Conservation (phyloP, 2,113 vertebrate species). For the Ifrita kowaldi region DNA sequence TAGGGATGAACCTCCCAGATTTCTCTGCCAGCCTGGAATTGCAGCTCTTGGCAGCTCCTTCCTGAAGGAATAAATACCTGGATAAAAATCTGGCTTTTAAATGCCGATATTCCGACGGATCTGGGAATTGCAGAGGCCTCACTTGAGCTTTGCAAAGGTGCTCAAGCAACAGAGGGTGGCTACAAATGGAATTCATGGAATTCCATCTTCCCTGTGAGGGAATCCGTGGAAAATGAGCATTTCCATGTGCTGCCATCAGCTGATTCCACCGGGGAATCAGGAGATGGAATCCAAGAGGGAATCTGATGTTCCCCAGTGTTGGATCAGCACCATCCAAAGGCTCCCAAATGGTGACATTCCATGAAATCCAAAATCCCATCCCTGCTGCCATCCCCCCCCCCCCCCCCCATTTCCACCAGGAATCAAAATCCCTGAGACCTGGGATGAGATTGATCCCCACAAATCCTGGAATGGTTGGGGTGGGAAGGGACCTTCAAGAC, state of each 20-base stretch:
- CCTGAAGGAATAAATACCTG: background rate
- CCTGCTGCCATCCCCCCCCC: accelerated
- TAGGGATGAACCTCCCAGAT: background rate
- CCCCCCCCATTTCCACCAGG: accelerated
- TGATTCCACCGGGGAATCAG: accelerated
- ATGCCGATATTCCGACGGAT: background rate
- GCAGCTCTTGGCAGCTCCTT: background rate
- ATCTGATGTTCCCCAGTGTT: accelerated
- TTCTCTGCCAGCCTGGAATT: background rate
- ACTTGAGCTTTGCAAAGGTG: background rate
- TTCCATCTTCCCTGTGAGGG: background rate
- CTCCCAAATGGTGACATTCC: accelerated
- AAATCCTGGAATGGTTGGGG: background rate
- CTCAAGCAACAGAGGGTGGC: background rate
- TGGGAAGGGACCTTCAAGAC: background rate
- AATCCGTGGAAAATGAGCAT: background rate
- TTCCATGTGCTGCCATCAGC: accelerated
- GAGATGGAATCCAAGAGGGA: background rate
- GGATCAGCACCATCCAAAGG: background rate
- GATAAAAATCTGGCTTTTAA: background rate
- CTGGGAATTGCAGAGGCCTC: background rate
- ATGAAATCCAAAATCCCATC: background rate
- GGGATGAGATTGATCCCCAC: background rate
- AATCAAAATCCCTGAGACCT: background rate
- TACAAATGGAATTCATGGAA: background rate